These are phyloP conservation scores for Gerris lacustris DNA, from an alignment of 2,888 invertebrate genomes.

Conservation along the genomic window DNA sequence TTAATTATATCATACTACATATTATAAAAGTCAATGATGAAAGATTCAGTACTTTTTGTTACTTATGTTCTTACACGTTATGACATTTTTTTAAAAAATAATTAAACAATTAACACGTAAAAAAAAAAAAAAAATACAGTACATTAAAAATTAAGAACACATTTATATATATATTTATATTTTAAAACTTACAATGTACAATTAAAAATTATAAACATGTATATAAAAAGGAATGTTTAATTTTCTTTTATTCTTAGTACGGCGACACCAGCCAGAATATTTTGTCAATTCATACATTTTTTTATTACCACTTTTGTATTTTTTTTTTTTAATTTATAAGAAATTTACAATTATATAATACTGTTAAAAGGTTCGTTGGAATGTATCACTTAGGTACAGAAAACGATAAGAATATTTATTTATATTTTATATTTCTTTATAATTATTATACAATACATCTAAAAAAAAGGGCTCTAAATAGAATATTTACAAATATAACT, in stretches of 20 bases:
- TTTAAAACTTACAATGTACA: too few relatives aligned
- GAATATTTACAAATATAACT: conserved; percentile 18
- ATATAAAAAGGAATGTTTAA: conserved; percentile 17
- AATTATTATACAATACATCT: conserved; percentile 4
- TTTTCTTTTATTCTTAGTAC: conserved; percentile 7
- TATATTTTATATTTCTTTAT: neutral
- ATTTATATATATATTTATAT: too few relatives aligned
- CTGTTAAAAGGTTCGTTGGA: conserved; percentile 26
- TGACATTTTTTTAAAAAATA: too few relatives aligned
- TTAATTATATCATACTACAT: too few relatives aligned
- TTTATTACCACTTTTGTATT: too few relatives aligned
- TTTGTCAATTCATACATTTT: neutral
- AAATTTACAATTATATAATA: conserved; percentile 11
- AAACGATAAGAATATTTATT: conserved; percentile 18
- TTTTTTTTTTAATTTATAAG: neutral
- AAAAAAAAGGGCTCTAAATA: neutral
- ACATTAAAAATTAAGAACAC: too few relatives aligned
- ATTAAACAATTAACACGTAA: too few relatives aligned
- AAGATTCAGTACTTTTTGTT: too few relatives aligned
- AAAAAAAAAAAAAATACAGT: too few relatives aligned
- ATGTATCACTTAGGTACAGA: conserved; percentile 28
- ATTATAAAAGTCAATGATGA: too few relatives aligned
- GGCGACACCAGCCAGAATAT: neutral
- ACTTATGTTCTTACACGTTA: too few relatives aligned
- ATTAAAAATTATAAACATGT: neutral